Evolutionary conservation across 2,888 invertebrate species (phyloP), one percentile per base, ranked within the genome.

Genomic region (Drosophila ochracea): DNA sequence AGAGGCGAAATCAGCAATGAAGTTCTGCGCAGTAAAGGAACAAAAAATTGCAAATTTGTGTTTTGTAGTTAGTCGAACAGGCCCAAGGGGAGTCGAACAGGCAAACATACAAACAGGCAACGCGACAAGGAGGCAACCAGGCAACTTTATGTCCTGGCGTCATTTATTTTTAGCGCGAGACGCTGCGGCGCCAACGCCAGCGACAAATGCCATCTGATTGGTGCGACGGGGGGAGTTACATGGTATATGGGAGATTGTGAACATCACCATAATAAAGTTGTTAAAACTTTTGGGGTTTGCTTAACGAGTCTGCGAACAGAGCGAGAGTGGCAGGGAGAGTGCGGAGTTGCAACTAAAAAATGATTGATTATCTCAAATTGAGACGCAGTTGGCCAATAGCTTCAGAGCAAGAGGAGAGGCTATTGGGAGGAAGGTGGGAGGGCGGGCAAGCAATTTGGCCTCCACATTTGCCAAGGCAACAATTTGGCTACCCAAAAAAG

Each of bases 41-140:
- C 53, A 81, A 82, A 87, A 91, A 83, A 85, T 80, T 80, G 82
- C 82, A 88, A 90, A 90, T 91, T 90, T 90, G 77, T 82, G 83
- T 80, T 82, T 82, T 79, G 77, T 68, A 77, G 83, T 73, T 76
- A 78, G 78, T 73, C 19, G 50, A 69, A 49, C 47, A 37, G 19
- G 16, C 3, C 41, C 41, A 2, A 11, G 31, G 28, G 37, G 10
- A 6, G 19, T 9, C 19, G 4, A 28, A 21, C 9, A 39, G n/a
- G 66, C 28, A 25, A 50, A 19, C 39, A n/a, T 35, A 35, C 35
- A 35, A 35, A 7, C 4, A 43, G 16, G 66, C 28, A 28, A 52
- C 13, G 53, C 21, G 54, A 21, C 25, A 33, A n/a, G 35, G 67
- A 16, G 57, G 31, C 47, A 28, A n/a, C 21, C 28, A 43, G 68